Conservation (phyloP, 2,888 invertebrate species). For the Stenolophus ochropezus region DNA sequence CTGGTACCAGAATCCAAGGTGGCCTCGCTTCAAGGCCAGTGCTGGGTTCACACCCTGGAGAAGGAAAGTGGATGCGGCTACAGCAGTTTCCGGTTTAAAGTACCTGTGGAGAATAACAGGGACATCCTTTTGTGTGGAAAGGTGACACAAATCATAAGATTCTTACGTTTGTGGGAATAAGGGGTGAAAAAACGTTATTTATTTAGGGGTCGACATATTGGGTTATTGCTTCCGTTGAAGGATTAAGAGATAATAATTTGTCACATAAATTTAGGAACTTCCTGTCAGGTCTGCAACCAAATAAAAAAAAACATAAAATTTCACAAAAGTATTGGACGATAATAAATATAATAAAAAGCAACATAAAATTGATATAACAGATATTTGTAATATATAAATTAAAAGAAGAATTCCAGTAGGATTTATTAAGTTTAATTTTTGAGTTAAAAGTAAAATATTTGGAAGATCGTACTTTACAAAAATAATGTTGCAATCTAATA, state of each 20-base stretch:
- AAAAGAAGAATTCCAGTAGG: no score
- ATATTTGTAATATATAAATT: no score
- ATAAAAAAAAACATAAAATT: no score
- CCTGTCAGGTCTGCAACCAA: background rate
- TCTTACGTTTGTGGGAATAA: conserved; percentile 23
- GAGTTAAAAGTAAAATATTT: no score
- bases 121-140: conserved; percentile 15
- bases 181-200: conserved; percentile 9
- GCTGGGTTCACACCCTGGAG: conserved; percentile 10
- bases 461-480: no score
- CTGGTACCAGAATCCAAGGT: background rate
- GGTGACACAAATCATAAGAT: conserved; percentile 23
- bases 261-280: background rate
- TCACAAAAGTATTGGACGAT: no score
- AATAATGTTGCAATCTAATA: no score
- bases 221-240: background rate
- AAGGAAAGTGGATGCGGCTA: background rate
- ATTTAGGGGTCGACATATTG: background rate
- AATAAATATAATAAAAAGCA: no score
- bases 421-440: no score
- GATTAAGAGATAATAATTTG: background rate
- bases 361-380: no score
- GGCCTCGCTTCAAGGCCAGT: conserved; percentile 15
- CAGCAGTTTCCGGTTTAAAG: conserved; percentile 28
- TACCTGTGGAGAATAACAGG: conserved; percentile 3